Base-by-base conservation (phyloP, 2,797 vertebrate genomes). In the Tapera naevia region DNA sequence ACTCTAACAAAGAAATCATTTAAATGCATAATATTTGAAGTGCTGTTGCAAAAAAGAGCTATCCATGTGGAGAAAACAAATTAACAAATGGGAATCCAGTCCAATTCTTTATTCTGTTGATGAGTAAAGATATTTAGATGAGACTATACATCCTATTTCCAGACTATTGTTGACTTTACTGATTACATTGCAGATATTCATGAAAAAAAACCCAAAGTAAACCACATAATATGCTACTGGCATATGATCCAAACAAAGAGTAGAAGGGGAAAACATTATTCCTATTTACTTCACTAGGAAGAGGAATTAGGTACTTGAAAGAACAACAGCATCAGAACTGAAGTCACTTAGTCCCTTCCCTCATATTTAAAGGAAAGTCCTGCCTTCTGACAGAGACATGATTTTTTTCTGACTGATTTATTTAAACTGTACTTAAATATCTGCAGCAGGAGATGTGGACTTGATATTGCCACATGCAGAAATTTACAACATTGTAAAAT, bases 21-120 rank as follows among this genome's bases (percentile, higher is more conserved):
- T 37, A 61, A 80, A 51, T 35, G 32, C 32, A 37, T 79, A 46
- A 18, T 79, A 79, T 75, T 39, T 86, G 69, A 87, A 92, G 58
- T 75, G 25, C 46, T 89, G 39, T 45, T 89, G 56, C 84, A 85
- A 69, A 65, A 71, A 87, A 83, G 43, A 94, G 46, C n/a, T 89
- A 64, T 43, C 87, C 72, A 88, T 74, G 79, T 86, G 79, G n/a
- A 88, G 54, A 91, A 93, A 93, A 91, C 64, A 94, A 95, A 95
- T 91, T 92, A 93, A 73, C 53, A 86, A 95, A 81, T 45, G 18
- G 35, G 75, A 93, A 92, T 89, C 69, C 61, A 69, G 73, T 88
- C 91, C 76, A 91, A 80, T 74, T 91, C 75, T 74, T 53, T 43
- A 72, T 80, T 91, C 48, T 3, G 1, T 7, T 76, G 41, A 61